Conservation (phyloP, 2,888 invertebrate genomes). For the Theretra japonica region DNA sequence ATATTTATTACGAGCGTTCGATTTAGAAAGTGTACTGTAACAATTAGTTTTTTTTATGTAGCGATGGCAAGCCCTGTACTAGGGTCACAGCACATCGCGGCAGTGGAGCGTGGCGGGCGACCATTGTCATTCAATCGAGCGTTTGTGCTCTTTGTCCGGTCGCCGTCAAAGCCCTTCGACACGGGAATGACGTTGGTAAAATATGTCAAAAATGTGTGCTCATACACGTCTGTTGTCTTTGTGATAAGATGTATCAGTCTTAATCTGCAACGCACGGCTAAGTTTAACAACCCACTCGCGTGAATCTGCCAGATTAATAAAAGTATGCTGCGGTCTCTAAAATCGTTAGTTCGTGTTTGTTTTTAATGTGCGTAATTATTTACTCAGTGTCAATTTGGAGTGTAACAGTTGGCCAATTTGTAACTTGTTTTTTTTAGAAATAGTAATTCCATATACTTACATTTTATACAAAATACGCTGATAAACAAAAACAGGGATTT, state of each 20-base stretch:
- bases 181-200: slow-evolving; percentile 55
- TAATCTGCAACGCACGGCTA: not conserved
- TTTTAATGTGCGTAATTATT: too few species aligned
- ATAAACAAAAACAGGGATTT: too few species aligned
- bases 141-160: slow-evolving; percentile 68
- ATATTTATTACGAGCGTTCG: slow-evolving; percentile 9
- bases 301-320: not conserved
- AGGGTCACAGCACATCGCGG: slow-evolving; percentile 58
- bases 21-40: slow-evolving; percentile 18
- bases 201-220: slow-evolving; percentile 43
- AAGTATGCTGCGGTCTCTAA: too few species aligned
- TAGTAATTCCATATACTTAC: too few species aligned
- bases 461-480: too few species aligned
- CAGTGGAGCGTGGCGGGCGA: slow-evolving; percentile 67
- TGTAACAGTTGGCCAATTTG: too few species aligned
- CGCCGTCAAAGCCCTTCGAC: slow-evolving; percentile 50
- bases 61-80: slow-evolving; percentile 40
- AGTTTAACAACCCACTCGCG: slow-evolving; percentile 2
- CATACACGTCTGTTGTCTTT: slow-evolving; percentile 4
- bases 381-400: too few species aligned
- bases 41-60: slow-evolving; percentile 11
- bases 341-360: too few species aligned
- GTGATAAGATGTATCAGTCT: slow-evolving; percentile 5
- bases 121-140: slow-evolving; percentile 78
- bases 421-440: too few species aligned